Base-by-base conservation (phyloP, 2,888 invertebrate genomes). In the Cryptops parisi region DNA sequence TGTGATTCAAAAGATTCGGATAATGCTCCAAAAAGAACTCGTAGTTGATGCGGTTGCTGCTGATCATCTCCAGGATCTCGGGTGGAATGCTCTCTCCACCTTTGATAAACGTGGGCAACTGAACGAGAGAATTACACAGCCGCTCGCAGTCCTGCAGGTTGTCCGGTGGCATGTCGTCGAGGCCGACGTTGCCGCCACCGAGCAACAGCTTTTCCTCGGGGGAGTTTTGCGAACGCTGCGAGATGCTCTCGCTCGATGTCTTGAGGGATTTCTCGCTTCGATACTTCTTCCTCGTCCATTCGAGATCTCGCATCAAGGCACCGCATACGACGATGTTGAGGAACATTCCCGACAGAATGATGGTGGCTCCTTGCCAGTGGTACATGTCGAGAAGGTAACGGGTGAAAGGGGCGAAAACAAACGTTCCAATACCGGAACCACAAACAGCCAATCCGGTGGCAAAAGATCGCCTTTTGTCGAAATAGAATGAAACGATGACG, bases 401-500 rank as follows among this genome's bases (percentile, higher is more conserved):
- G 19, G 81, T 84, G 54, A 88, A 67, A 1, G 87, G 87, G 6
- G 87, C 84, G 65, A 88, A 87, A 53, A 88, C 76, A 66, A 87
- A 86, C 0, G 89, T 89, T 3, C 89, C 89, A 57, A 87, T 84
- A 21, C 88, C 88, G 61, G 84, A 84, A 2, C 89, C 88, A 68
- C 86, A 87, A 0, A 87, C 86, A 1, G 86, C 83, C 49, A 88
- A 73, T 0, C 88, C 87, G 12, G 88, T 89, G 4, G 89, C 90
- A 58, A 88, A 77, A 0, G 86, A 85, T 55, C 87, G 75, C 64
- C 77, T 79, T 67, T 82, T 82, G 64, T 88, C 86, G 67, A 90
- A 90, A 67, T 88, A 89, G 67, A 87, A 88, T 1, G 88, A 87
- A 26, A 90, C 88, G 60, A 86, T 84, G 2, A 89, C 88, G 4